Evolutionary conservation across 2,113 vertebrate species (phyloP), one percentile per base, ranked within the genome.

Genomic region (Mormyrus iriodes): DNA sequence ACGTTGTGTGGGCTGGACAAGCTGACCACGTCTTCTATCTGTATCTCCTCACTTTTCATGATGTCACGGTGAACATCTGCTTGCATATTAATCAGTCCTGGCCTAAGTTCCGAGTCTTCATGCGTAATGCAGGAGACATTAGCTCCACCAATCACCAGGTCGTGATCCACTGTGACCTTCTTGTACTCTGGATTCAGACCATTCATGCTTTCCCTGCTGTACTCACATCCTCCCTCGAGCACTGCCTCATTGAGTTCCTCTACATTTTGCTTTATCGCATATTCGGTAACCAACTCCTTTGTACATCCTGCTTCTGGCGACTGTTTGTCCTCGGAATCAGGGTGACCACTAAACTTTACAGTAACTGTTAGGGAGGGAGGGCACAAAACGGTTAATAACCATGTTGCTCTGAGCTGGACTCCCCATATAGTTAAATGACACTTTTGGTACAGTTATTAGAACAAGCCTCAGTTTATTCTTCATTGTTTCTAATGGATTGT

Each of bases 11-110:
- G 69, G 49, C 49, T 31, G 17, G 88, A 83, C 73, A 88, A n/a
- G 73, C 88, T 83, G 73, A 83, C 27, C 73, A 83, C 73, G 1
- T 83, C 35, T 35, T 55, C 51, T 83, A 82, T 88, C 51, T 53
- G 88, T 44, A 83, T 82, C 1, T 12, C 73, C 4, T 83, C 48
- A 39, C 88, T 83, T 19, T 13, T 21, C 4, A 19, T n/a, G 61
- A 9, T 24, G 31, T 24, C 31, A 12, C 4, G 17, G 31, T 73
- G 61, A n/a, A 19, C 58, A 27, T 73, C 55, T 10, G 35, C 27
- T 44, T 44, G 86, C 19, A 21, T 44, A 44, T 46, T 15, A 87
- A 61, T 58, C 31, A n/a, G 19, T 12, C 19, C 53, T 24, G 53
- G 6, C 35, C 86, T 35, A 4, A 61, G 61, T 61, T 69, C 86